These are phyloP conservation scores for Ibycter americanus DNA, from an alignment of 2,797 vertebrate genomes.

Conservation along the genomic window DNA sequence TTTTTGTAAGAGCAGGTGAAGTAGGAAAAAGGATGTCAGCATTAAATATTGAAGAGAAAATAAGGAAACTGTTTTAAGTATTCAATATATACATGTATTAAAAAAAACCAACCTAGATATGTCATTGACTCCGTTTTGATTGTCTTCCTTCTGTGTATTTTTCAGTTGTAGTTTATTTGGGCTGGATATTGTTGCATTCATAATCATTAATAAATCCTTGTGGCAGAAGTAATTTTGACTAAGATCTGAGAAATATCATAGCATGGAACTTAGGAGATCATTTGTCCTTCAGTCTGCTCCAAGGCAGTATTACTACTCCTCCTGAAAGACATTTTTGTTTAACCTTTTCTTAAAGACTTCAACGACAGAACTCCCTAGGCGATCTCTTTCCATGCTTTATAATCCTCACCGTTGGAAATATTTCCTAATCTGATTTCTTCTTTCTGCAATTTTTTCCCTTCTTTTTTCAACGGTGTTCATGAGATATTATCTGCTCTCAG, in stretches of 20 bases:
- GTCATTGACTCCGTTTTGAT: neutral
- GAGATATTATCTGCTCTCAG: neutral
- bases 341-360: slow-evolving; percentile 3
- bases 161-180: neutral
- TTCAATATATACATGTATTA: neutral
- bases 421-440: neutral
- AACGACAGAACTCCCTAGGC: neutral
- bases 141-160: neutral
- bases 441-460: neutral
- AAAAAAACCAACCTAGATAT: neutral
- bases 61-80: neutral
- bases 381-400: neutral
- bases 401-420: neutral
- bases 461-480: neutral
- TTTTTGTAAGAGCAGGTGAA: neutral
- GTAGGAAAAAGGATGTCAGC: neutral
- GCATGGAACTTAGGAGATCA: neutral
- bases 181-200: neutral
- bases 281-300: neutral
- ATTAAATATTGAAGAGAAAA: neutral
- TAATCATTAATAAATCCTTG: neutral
- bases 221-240: neutral
- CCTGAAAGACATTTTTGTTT: neutral
- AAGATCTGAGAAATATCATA: neutral
- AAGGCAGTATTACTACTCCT: neutral